These are phyloP conservation scores for Chydorus sphaericus DNA, from an alignment of 2,888 invertebrate species.

Conservation along the genomic window DNA sequence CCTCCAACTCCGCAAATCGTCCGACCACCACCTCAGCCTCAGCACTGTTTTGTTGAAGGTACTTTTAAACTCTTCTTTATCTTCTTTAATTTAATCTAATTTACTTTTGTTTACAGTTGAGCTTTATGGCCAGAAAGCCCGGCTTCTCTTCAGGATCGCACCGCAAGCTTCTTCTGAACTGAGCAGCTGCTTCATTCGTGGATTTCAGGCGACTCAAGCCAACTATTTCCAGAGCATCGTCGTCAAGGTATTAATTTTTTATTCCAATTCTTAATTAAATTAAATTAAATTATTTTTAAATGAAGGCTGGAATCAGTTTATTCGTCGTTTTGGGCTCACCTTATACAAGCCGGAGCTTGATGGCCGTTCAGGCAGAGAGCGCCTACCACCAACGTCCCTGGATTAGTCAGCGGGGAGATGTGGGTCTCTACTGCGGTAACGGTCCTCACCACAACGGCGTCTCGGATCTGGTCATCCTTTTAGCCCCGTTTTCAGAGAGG, in stretches of 20 bases:
- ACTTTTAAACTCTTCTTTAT: too few relatives aligned
- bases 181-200: neutral
- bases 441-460: neutral
- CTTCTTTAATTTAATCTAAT: neutral
- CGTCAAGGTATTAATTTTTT: neutral
- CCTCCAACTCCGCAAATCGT: neutral
- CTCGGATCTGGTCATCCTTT: conserved; percentile 4
- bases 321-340: neutral
- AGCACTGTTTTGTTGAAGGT: neutral
- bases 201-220: neutral
- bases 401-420: conserved; percentile 4
- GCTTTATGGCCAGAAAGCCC: neutral
- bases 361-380: neutral
- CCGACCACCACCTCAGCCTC: neutral
- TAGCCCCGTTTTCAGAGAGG: neutral
- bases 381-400: conserved; percentile 1
- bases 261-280: neutral
- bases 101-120: too few relatives aligned
- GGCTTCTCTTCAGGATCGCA: neutral
- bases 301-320: neutral
- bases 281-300: neutral
- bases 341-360: neutral
- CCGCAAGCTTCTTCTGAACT: neutral
- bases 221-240: neutral
- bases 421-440: conserved; percentile 3